phyloP scores from a whole-genome alignment of 2,888 invertebrate genomes.

The Drosophila monieri region DNA sequence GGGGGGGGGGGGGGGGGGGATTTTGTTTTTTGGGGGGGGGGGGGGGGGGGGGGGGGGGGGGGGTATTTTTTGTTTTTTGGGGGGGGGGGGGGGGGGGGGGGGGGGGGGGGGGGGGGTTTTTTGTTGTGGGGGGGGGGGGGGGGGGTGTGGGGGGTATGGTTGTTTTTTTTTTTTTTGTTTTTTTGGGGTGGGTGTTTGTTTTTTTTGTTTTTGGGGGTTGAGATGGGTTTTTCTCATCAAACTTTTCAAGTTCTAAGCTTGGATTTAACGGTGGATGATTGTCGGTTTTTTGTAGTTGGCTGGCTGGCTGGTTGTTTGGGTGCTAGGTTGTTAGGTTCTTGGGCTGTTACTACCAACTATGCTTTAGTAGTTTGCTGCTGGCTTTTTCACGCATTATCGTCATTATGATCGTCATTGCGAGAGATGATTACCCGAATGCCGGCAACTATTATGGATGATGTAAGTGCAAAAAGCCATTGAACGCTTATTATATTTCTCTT shows the following conservation, averaged over 20 bases:
- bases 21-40: no score
- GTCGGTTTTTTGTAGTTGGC: constrained; percentile 16
- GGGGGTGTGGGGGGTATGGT: no score
- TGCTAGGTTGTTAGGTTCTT: background rate
- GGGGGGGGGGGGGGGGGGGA: no score
- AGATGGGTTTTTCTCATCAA: no score
- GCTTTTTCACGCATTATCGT: constrained; percentile 62
- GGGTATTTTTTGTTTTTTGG: no score
- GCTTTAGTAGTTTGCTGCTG: constrained; percentile 22
- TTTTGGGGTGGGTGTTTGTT: no score
- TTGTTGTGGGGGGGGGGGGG: no score
- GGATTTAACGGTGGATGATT: constrained; percentile 55
- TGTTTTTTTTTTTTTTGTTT: no score
- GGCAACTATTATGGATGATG: constrained; percentile 49
- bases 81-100: no score
- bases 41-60: no score
- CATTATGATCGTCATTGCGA: constrained; percentile 44
- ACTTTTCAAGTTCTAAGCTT: constrained; percentile 24
- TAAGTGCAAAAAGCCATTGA: constrained; percentile 67
- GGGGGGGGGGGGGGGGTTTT: no score
- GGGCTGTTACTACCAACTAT: constrained; percentile 41
- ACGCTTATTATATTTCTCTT: constrained; percentile 43
- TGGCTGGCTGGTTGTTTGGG: constrained; percentile 29
- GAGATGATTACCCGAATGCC: constrained; percentile 42
- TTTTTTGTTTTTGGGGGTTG: no score